Base-by-base conservation (phyloP, 2,888 invertebrate species). In the Drosophila dives region DNA sequence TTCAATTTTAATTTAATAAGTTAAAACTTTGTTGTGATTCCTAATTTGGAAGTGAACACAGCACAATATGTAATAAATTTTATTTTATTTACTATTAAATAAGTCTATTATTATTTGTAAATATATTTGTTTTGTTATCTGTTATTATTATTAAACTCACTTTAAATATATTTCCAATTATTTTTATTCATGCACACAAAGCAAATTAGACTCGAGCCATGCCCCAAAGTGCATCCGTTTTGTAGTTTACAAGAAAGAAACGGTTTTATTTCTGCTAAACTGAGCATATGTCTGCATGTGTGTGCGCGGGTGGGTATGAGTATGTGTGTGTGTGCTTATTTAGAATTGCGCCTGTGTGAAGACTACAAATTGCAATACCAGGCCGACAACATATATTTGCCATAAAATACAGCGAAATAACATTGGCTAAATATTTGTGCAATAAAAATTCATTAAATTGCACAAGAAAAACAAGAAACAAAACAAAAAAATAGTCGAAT, bases 391-490 rank as follows among this genome's bases (percentile, higher is more conserved):
- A 77, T 60, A 50, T 75, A 73, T 68, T 72, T 64, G 67, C 67
- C 61, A 69, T 70, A 75, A 73, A 78, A 72, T 73, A 60, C 73
- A 63, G 72, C 65, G 56, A 72, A 84, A 81, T 77, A 61, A 70
- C 73, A 86, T 73, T 66, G 68, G 70, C 71, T 67, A 64, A 83
- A 71, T 73, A 75, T 83, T 71, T 67, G 70, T 72, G 66, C 58
- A 66, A 79, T 72, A 75, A 85, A 84, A 82, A 73, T 87, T 54
- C 73, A 75, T 72, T 75, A 72, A 63, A 64, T 65, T 63, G 67
- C 62, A 20, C 33, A 20, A 20, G 8, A 32, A 15, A 36, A 64
- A 53, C 38, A 60, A 36, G 3, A 45, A 64, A n/a, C 20, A 29
- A 45, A 53, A 53, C 15, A 17, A 38, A 38, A 26, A 56, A 42